Evolutionary conservation across 2,888 invertebrate genomes (phyloP), one percentile per base, ranked within the genome.

Genomic region (Drosophila rubida): DNA sequence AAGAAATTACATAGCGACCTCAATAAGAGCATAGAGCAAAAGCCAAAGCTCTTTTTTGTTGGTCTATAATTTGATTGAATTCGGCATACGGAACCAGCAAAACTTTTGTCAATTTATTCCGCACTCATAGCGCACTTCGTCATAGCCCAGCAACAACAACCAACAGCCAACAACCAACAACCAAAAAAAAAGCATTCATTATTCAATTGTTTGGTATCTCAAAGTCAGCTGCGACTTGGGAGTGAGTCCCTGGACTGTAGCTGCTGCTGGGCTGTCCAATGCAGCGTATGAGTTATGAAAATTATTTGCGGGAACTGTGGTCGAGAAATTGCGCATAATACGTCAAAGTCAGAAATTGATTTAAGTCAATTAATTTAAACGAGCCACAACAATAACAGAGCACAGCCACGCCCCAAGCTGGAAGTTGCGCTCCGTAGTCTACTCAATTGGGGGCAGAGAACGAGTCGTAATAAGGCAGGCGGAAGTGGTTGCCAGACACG

Each of bases 291-390:
- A 86, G 87, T 88, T 88, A 87, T 88, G 84, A 83, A 88, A 83
- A 77, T 71, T 68, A 69, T 77, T 80, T 69, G 57, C 84, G 66
- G 66, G 80, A 64, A 80, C 46, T 83, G 80, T 48, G 80, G 58
- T 49, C 49, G 69, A 63, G 72, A 67, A 82, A 86, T 83, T 54
- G 80, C 63, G 72, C 63, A 69, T 61, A 73, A 83, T 87, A 88
- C 85, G 87, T 84, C 83, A 88, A 87, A 88, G 89, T 85, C 89
- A 87, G 85, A 84, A 88, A 86, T 89, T 86, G 86, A 89, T 86
- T 88, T 78, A 86, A 89, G 89, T 76, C 86, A 86, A 86, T 86
- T 86, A 88, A 89, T 89, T 89, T 85, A 78, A 87, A 84, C 81
- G 70, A 84, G 61, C 78, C 63, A 66, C 78, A 65, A 44, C 73